Evolutionary conservation across 2,797 vertebrate species (phyloP), one percentile per base, ranked within the genome.

Genomic region (Gambusia yucatana): DNA sequence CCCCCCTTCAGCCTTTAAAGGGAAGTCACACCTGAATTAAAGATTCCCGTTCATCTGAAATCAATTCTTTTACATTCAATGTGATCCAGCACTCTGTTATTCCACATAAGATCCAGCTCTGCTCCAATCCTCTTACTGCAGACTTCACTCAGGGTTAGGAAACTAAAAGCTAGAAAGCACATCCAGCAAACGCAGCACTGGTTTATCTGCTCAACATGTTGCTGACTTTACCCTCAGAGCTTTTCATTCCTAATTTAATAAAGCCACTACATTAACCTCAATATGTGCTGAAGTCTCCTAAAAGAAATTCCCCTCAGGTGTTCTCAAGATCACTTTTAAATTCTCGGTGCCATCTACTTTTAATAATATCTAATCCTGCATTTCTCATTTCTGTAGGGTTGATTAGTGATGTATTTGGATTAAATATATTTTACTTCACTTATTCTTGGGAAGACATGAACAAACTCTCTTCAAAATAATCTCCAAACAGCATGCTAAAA

Each of bases 201-300:
- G 33, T 76, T 74, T 77, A 36, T 80, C 65, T 59, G n/a, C 22
- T 75, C 59, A 77, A 80, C 44, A n/a, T 82, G 87, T 82, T 72
- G 13, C 59, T 76, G 44, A 79, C 79, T 86, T 87, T 67, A 70
- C 43, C 69, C 43, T 14, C 28, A 48, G 70, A 84, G 75, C 46
- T 52, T 86, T 85, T 82, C 73, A 88, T 89, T 89, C 52, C 76
- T 86, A 84, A 91, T 88, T 84, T 73, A 79, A 82, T 88, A 86
- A 84, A 85, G 77, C 65, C 81, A 86, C 41, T 75, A 82, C 78
- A 86, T 84, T 87, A 87, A 86, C 79, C 81, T 80, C 83, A 90
- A 84, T 84, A 75, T 83, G 72, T 71, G 71, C 41, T 70, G 69
- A 77, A 75, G 59, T 78, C 55, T 55, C 63, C 39, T 14, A 50